A percentile compares a stretch with the other conserved stretches of the same genome.
Conservation (phyloP, 1,140 invertebrate species). For the Pseudachorutes palmiensis region DNA sequence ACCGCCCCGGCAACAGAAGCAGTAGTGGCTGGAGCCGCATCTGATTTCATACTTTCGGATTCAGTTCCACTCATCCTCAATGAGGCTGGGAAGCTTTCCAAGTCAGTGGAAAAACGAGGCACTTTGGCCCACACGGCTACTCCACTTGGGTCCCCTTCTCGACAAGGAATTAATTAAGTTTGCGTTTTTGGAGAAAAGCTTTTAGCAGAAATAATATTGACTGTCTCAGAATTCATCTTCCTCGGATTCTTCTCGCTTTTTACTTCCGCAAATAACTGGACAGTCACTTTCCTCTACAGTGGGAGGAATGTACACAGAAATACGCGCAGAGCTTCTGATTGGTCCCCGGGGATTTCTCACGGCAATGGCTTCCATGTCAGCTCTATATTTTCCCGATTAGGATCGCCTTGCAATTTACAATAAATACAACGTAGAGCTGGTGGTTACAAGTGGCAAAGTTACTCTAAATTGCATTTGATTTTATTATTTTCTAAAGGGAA, state of each 20-base stretch:
- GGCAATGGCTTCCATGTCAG: too few species aligned
- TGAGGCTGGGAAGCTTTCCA: not conserved
- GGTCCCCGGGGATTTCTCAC: too few species aligned
- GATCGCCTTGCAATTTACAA: too few species aligned
- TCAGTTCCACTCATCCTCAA: not conserved
- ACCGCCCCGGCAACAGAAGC: not conserved
- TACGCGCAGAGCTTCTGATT: too few species aligned
- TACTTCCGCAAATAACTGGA: not conserved
- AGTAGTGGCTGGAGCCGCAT: not conserved
- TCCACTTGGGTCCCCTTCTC: not conserved
- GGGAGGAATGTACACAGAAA: too few species aligned
- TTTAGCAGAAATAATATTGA: slow-evolving; percentile 1
- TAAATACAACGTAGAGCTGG: too few species aligned
- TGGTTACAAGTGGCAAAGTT: too few species aligned
- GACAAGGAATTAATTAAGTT: slow-evolving; percentile 1
- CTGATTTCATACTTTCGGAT: not conserved
- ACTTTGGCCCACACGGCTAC: not conserved
- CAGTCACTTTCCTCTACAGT: too few species aligned
- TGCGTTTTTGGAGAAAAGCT: slow-evolving; percentile 1
- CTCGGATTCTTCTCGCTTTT: not conserved
- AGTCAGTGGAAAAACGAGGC: not conserved
- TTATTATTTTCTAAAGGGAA: too few species aligned
- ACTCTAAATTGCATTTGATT: too few species aligned
- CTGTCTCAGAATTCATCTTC: not conserved
- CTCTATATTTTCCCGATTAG: too few species aligned